Evolutionary conservation across 2,113 vertebrate genomes (phyloP).

Genomic region (Tenebrosternarchus preto): DNA sequence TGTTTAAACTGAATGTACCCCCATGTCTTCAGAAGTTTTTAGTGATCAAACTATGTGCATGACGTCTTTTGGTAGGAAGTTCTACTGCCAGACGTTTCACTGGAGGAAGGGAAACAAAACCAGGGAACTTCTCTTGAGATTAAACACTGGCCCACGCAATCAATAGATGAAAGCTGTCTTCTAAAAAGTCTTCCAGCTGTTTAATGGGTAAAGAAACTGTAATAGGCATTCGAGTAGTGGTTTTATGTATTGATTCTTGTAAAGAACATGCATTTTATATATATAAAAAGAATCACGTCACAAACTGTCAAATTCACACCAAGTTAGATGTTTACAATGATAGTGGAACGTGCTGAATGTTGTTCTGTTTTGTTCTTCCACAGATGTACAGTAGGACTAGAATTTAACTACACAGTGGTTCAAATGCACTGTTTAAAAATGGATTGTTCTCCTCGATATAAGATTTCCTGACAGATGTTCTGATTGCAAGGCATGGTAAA

Average conservation of each 20-base stretch:
- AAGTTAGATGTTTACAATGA: background rate
- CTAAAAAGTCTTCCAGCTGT: background rate
- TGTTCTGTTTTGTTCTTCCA: conserved; percentile 60
- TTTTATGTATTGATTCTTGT: conserved; percentile 11
- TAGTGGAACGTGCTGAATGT: background rate
- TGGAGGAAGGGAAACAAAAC: background rate
- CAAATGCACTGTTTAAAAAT: conserved; percentile 85
- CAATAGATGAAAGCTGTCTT: conserved; percentile 3
- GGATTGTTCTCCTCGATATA: conserved; percentile 76
- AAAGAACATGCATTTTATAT: background rate
- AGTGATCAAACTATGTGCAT: too few relatives aligned
- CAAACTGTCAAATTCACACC: background rate
- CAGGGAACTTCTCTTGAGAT: background rate
- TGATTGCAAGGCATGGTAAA: conserved; percentile 69
- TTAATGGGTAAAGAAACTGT: background rate
- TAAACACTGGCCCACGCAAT: background rate
- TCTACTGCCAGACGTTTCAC: too few relatives aligned
- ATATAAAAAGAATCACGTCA: background rate
- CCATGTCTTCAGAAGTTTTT: too few relatives aligned
- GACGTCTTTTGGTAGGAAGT: too few relatives aligned
- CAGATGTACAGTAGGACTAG: conserved; percentile 64
- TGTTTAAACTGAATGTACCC: too few relatives aligned
- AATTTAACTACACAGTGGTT: conserved; percentile 73
- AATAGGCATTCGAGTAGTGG: background rate
- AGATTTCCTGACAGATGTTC: conserved; percentile 75